A percentile compares a stretch with the other conserved stretches of the same genome.
Conservation (phyloP, 2,113 vertebrate genomes). For the Spilogale gracilis region DNA sequence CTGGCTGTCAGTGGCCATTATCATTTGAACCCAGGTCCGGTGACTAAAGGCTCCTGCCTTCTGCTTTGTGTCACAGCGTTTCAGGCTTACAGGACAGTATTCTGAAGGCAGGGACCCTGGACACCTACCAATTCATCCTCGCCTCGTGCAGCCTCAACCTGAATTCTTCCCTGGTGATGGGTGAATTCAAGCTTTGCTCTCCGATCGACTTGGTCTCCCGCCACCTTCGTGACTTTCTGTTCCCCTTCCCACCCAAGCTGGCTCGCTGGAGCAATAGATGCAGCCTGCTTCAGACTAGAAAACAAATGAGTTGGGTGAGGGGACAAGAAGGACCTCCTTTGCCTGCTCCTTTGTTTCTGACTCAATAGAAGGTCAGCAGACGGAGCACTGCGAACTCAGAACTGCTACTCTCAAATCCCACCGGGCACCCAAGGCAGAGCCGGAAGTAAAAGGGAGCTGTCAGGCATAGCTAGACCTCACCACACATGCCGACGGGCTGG, state of each 20-base stretch:
- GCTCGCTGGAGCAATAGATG: background rate
- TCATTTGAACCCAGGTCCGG: background rate
- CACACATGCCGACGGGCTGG: background rate
- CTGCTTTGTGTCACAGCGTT: background rate
- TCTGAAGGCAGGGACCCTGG: background rate
- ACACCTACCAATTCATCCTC: background rate
- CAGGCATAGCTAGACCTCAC: rapidly evolving
- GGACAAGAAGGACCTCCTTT: background rate
- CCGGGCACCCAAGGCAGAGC: background rate
- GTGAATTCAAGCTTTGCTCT: background rate
- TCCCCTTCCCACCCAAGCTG: background rate
- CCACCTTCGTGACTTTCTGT: background rate
- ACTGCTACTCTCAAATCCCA: background rate
- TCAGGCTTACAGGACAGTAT: background rate
- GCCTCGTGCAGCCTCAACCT: background rate
- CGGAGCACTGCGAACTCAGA: background rate
- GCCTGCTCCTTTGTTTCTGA: background rate
- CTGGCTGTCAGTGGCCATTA: background rate
- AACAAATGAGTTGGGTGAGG: background rate
- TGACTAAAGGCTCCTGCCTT: background rate
- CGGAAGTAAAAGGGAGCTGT: too few species aligned
- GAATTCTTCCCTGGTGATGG: background rate
- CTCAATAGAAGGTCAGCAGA: background rate
- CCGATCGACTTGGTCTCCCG: background rate
- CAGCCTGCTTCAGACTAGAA: background rate